These are phyloP conservation scores for Speoplatyrhinus poulsoni DNA, from an alignment of 2,113 vertebrate genomes.

Conservation along the genomic window DNA sequence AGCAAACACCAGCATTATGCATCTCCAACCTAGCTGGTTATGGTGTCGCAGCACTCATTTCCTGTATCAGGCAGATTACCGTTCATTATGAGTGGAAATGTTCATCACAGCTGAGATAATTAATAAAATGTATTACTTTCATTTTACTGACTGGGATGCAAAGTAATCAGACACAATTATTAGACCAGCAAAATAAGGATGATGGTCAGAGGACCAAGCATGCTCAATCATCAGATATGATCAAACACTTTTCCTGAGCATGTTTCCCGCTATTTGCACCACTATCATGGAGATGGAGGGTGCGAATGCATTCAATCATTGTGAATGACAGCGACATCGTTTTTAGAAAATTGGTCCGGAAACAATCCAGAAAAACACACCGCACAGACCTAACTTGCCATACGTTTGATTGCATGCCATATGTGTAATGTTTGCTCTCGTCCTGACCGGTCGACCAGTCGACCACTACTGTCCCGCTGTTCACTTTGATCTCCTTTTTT, in stretches of 20 bases:
- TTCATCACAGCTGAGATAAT: background rate
- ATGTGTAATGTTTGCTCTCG: background rate
- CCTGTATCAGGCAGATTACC: no score
- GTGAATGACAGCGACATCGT: slow-evolving; percentile 44
- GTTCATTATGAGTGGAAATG: background rate
- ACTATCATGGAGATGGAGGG: slow-evolving; percentile 47
- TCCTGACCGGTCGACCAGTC: slow-evolving; percentile 18
- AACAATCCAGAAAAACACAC: slow-evolving; percentile 12
- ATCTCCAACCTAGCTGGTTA: no score
- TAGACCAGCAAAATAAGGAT: no score
- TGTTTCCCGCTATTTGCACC: slow-evolving; percentile 20
- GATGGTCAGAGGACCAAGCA: slow-evolving; percentile 5
- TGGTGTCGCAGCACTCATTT: no score
- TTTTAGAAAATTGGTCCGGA: slow-evolving; percentile 27
- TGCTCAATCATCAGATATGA: background rate
- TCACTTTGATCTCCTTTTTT: background rate
- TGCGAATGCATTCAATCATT: slow-evolving; percentile 50
- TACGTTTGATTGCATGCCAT: background rate
- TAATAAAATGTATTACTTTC: background rate
- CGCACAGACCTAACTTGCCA: no score
- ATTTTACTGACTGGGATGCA: background rate
- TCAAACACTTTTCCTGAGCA: slow-evolving; percentile 7
- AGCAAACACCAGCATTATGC: no score
- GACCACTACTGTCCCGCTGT: slow-evolving; percentile 4
- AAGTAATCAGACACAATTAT: no score